These are phyloP conservation scores for Anarsia innoxiella DNA, from an alignment of 2,888 invertebrate species.

Conservation along the genomic window DNA sequence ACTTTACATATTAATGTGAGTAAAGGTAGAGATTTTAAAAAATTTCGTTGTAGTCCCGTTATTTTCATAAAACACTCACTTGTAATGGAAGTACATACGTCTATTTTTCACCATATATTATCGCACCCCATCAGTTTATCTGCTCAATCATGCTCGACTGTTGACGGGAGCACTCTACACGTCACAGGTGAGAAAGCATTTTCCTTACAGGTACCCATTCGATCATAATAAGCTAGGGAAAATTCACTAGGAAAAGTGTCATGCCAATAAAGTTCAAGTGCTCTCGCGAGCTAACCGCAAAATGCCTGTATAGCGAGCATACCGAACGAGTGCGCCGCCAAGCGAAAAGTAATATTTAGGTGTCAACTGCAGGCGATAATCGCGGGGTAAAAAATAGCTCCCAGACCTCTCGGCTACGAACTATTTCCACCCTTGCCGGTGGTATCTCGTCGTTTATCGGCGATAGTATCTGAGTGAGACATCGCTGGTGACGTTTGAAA, in stretches of 20 bases:
- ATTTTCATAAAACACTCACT: too few species aligned
- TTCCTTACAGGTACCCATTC: constrained; percentile 11
- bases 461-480: constrained; percentile 75
- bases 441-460: constrained; percentile 68
- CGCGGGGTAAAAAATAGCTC: constrained; percentile 69
- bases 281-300: constrained; percentile 49
- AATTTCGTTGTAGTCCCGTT: too few species aligned
- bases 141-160: constrained; percentile 8
- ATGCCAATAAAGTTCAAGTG: constrained; percentile 58
- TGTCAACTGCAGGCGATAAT: constrained; percentile 74
- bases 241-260: constrained; percentile 44
- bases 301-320: constrained; percentile 47
- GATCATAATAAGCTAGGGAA: constrained; percentile 32
- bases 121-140: constrained; percentile 2
- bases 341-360: constrained; percentile 71
- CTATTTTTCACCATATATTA: neutral
- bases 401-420: constrained; percentile 38
- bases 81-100: too few species aligned
- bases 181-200: constrained; percentile 8
- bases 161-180: constrained; percentile 1
- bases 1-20: too few species aligned
- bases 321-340: constrained; percentile 32
- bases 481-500: constrained; percentile 75
- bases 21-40: too few species aligned
- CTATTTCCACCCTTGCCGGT: constrained; percentile 65